These are phyloP conservation scores for Crocuta crocuta DNA, from an alignment of 2,113 vertebrate species.

Conservation along the genomic window DNA sequence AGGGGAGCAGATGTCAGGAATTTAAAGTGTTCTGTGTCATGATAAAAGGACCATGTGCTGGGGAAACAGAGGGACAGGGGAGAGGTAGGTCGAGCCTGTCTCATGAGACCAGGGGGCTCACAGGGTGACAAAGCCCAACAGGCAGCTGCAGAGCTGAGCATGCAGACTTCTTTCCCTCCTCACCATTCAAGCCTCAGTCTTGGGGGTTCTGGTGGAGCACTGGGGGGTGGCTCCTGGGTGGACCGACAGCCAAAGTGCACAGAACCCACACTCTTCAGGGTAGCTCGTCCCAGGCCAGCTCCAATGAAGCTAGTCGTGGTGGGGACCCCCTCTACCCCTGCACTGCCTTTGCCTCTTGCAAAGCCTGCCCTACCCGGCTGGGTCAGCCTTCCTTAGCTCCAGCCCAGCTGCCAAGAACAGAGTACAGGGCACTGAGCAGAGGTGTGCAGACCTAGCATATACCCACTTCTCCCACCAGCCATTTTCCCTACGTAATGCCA, in stretches of 20 bases:
- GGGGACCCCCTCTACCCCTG: neutral
- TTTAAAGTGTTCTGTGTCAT: too few relatives aligned
- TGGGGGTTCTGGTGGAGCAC: accelerated
- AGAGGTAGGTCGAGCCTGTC: neutral
- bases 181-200: neutral
- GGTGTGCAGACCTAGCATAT: neutral
- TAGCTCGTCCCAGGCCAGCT: neutral
- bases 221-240: too few relatives aligned
- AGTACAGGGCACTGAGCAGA: neutral
- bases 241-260: too few relatives aligned
- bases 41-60: too few relatives aligned
- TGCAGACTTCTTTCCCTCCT: neutral
- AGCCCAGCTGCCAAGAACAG: neutral
- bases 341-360: neutral
- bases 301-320: too few relatives aligned
- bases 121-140: neutral
- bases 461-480: neutral
- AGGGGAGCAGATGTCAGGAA: neutral
- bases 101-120: neutral
- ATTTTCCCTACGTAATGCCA: neutral
- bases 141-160: neutral
- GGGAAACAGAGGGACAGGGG: neutral
- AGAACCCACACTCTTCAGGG: neutral
- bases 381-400: neutral
- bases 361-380: neutral